Percentiles rank a stretch among this genome's conserved stretches.
Conservation (phyloP, 2,888 invertebrate genomes). For the Diarsia rubi region DNA sequence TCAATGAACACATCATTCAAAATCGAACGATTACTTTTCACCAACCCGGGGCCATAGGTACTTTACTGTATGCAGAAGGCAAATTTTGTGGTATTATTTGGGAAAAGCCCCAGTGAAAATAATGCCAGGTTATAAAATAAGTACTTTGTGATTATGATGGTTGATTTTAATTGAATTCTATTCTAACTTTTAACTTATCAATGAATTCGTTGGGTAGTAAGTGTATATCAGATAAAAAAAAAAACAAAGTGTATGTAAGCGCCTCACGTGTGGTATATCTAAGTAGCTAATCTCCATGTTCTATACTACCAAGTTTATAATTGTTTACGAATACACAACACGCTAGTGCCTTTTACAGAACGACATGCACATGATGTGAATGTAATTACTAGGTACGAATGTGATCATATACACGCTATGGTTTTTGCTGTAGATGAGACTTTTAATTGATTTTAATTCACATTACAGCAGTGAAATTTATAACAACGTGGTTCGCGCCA, state of each 20-base stretch:
- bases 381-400: conserved; percentile 59
- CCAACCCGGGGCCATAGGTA: neutral
- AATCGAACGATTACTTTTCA: neutral
- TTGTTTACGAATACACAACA: conserved; percentile 62
- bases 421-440: conserved; percentile 42
- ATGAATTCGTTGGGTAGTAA: neutral
- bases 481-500: neutral
- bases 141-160: neutral
- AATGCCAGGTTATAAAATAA: neutral
- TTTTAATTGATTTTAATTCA: conserved; percentile 34
- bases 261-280: conserved; percentile 58
- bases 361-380: conserved; percentile 60
- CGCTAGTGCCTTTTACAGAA: conserved; percentile 60
- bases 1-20: neutral
- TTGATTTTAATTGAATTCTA: neutral
- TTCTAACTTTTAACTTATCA: neutral
- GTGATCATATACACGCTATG: conserved; percentile 46
- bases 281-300: conserved; percentile 42
- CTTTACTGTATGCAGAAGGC: neutral
- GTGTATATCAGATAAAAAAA: conserved; percentile 14
- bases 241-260: conserved; percentile 25
- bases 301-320: conserved; percentile 48
- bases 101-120: neutral
- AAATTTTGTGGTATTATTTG: neutral
- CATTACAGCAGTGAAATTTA: conserved; percentile 26